These are phyloP conservation scores for Trichonephila clavata DNA, from an alignment of 1,140 invertebrate genomes.

Conservation along the genomic window DNA sequence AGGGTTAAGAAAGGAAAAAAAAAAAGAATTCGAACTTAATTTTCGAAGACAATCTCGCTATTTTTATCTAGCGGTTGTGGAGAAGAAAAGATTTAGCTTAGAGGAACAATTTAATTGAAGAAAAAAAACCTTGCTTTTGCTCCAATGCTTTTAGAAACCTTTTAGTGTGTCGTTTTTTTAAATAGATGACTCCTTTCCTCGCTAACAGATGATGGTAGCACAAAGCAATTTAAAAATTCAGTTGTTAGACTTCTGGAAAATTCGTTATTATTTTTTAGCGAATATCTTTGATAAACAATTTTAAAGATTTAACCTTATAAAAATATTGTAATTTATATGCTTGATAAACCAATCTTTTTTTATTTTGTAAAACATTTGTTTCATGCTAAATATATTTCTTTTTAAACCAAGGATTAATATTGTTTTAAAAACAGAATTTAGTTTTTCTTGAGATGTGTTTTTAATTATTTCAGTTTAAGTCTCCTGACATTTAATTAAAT, in stretches of 20 bases:
- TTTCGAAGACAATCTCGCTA: constrained; percentile 54
- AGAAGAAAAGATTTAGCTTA: constrained; percentile 18
- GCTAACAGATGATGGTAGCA: not conserved
- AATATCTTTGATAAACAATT: not conserved
- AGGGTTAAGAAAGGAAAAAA: not conserved
- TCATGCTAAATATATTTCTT: too few relatives aligned
- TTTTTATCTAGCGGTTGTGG: constrained; percentile 16
- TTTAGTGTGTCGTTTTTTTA: not conserved
- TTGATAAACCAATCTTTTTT: too few relatives aligned
- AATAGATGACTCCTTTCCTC: not conserved
- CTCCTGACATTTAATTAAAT: too few relatives aligned
- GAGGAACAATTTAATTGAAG: constrained; percentile 50
- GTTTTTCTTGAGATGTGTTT: too few relatives aligned
- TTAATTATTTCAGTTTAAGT: too few relatives aligned
- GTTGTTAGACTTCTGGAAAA: not conserved
- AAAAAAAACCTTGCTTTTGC: constrained; percentile 28
- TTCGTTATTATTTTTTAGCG: not conserved
- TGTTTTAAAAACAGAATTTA: too few relatives aligned
- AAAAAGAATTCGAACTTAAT: constrained; percentile 49
- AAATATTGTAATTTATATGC: not conserved
- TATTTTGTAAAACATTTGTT: too few relatives aligned
- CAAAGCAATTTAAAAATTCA: not conserved
- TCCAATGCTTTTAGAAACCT: constrained; percentile 50
- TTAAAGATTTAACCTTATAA: not conserved
- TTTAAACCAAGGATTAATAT: too few relatives aligned